Conservation (phyloP, 2,113 vertebrate genomes). For the Zapornia atra region DNA sequence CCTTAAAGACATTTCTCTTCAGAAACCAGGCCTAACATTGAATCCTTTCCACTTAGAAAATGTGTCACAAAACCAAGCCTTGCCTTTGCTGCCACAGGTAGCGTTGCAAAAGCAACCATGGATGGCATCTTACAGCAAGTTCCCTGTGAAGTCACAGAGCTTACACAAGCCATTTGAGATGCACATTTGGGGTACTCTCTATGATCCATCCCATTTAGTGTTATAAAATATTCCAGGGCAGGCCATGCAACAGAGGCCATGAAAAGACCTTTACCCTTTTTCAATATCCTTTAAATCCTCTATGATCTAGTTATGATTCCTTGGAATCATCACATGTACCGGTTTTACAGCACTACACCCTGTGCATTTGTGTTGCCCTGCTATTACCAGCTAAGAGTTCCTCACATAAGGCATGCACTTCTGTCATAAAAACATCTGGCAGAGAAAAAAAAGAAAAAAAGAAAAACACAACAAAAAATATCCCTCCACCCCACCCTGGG, state of each 20-base stretch:
- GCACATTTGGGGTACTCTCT: not conserved
- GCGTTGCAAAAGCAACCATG: rapidly evolving
- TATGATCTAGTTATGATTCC: not conserved
- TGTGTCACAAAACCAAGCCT: not conserved
- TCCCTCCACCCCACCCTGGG: not conserved
- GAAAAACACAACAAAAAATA: not conserved
- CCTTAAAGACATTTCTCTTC: not conserved
- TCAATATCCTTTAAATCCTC: not conserved
- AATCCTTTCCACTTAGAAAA: not conserved
- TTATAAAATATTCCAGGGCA: not conserved
- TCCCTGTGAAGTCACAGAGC: not conserved
- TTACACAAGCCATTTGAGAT: not conserved
- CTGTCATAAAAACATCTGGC: not conserved
- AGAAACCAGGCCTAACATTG: not conserved
- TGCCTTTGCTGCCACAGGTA: not conserved
- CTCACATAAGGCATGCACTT: not conserved
- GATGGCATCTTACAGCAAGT: not conserved
- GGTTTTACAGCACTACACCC: not conserved
- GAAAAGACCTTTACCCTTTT: not conserved
- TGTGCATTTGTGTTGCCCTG: rapidly evolving
- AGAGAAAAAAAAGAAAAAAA: not conserved
- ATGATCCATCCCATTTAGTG: not conserved
- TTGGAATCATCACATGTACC: too few species aligned
- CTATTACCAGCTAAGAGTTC: not conserved
- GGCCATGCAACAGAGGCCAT: not conserved